Percentiles rank a stretch among this genome's conserved stretches.
phyloP scores from a whole-genome alignment of 2,888 invertebrate genomes.

The Ennomos erosarius region DNA sequence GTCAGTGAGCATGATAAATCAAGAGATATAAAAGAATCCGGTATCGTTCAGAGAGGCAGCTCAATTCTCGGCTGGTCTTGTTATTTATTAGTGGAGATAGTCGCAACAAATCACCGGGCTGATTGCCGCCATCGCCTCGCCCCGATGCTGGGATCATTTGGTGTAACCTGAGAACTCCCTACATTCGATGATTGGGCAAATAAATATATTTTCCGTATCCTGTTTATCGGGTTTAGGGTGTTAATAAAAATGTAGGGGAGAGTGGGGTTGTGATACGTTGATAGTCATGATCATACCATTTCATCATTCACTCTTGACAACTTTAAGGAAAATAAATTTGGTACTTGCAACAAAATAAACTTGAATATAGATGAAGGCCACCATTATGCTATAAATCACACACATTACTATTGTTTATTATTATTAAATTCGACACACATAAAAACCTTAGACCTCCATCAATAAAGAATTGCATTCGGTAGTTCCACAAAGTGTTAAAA shows the following conservation, averaged over 20 bases:
- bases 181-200: constrained; percentile 84
- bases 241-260: constrained; percentile 84
- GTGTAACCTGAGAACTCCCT: constrained; percentile 84
- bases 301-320: too few relatives aligned
- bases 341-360: background rate
- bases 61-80: constrained; percentile 77
- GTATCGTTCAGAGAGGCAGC: constrained; percentile 71
- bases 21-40: constrained; percentile 56
- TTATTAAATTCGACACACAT: background rate
- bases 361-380: too few relatives aligned
- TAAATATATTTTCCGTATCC: constrained; percentile 85
- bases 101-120: constrained; percentile 80
- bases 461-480: constrained; percentile 29
- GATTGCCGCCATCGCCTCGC: constrained; percentile 57
- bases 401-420: too few relatives aligned
- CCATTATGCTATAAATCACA: too few relatives aligned
- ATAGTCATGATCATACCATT: too few relatives aligned
- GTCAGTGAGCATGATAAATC: constrained; percentile 59
- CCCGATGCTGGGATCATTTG: constrained; percentile 63
- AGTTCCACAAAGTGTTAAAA: constrained; percentile 24
- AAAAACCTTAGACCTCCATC: constrained; percentile 10
- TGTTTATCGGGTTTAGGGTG: constrained; percentile 83
- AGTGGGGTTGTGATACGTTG: constrained; percentile 41
- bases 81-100: constrained; percentile 83
- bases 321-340: too few relatives aligned